These are phyloP conservation scores for Selenia dentaria DNA, from an alignment of 2,888 invertebrate genomes.

Conservation along the genomic window DNA sequence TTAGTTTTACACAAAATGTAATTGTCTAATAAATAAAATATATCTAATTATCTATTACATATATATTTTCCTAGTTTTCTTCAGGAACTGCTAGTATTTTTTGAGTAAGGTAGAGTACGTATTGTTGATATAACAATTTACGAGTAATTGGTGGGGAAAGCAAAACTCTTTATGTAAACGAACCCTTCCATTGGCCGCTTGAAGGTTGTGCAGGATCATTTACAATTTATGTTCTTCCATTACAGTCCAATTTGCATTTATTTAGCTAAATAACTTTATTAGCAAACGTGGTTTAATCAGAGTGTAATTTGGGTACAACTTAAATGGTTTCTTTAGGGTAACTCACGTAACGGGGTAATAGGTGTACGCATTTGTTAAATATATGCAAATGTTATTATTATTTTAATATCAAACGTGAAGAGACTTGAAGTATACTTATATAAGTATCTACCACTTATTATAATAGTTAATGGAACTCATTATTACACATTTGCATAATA, in stretches of 20 bases:
- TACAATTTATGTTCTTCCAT: conserved; percentile 26
- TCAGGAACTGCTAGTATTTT: too few relatives aligned
- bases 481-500: too few relatives aligned
- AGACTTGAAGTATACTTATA: too few relatives aligned
- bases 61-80: too few relatives aligned
- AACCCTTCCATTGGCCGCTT: conserved; percentile 22
- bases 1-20: too few relatives aligned
- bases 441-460: too few relatives aligned
- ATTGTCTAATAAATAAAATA: too few relatives aligned
- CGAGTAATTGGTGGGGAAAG: conserved; percentile 7
- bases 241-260: conserved; percentile 30
- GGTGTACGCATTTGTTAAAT: neutral
- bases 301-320: conserved; percentile 19
- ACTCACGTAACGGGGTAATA: neutral
- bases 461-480: too few relatives aligned
- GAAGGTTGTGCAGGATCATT: conserved; percentile 20
- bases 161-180: conserved; percentile 22
- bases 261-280: conserved; percentile 25
- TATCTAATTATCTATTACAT: too few relatives aligned
- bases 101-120: neutral
- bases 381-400: too few relatives aligned
- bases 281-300: conserved; percentile 20
- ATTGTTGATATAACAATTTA: conserved; percentile 10
- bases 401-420: too few relatives aligned
- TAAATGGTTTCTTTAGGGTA: conserved; percentile 6